These are phyloP conservation scores for Xiphorhynchus elegans DNA, from an alignment of 2,113 vertebrate genomes.

Conservation along the genomic window DNA sequence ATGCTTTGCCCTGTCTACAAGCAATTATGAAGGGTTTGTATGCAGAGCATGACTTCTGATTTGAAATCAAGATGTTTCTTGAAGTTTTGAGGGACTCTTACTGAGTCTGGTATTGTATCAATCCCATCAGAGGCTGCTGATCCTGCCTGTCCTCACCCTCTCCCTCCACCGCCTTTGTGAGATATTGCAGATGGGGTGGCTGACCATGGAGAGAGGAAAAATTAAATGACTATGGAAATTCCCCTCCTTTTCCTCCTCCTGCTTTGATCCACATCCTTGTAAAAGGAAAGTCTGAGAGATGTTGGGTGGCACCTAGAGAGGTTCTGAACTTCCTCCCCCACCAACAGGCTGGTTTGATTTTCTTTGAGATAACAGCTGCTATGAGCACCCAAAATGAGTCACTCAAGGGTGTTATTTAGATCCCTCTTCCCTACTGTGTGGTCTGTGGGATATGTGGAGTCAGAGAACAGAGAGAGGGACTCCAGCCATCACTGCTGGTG, in stretches of 20 bases:
- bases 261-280: background rate
- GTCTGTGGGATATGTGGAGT: background rate
- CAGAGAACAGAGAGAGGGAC: background rate
- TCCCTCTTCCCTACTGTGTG: background rate
- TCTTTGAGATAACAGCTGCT: background rate
- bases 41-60: background rate
- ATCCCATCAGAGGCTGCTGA: background rate
- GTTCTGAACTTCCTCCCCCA: background rate
- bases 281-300: background rate
- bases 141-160: background rate
- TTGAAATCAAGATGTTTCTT: background rate
- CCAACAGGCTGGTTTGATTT: background rate
- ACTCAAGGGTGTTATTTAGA: background rate
- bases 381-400: background rate
- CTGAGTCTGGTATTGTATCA: background rate
- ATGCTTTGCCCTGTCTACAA: background rate
- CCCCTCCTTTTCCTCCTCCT: background rate
- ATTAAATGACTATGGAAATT: background rate
- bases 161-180: rapidly evolving
- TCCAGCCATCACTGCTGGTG: background rate
- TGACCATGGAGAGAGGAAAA: background rate
- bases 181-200: background rate
- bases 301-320: background rate
- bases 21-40: background rate
- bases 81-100: background rate